These are phyloP conservation scores for Thaumetopoea pityocampa DNA, from an alignment of 1,140 invertebrate genomes.

Conservation along the genomic window DNA sequence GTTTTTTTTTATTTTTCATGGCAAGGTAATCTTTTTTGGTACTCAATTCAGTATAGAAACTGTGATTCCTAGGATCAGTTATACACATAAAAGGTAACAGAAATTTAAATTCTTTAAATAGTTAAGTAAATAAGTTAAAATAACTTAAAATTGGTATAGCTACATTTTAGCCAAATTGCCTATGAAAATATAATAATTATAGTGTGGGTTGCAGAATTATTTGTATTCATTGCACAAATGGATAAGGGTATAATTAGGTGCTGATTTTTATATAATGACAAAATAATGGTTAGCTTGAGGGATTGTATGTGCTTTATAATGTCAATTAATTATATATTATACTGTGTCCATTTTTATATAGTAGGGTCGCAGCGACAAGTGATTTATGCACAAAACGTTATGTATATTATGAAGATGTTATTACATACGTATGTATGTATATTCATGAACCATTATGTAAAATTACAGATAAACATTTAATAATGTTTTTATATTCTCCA, in stretches of 20 bases:
- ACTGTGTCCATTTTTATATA: constrained; percentile 10
- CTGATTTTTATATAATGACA: constrained; percentile 12
- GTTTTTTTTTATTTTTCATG: constrained; percentile 6
- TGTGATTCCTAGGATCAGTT: not conserved
- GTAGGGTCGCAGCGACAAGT: not conserved
- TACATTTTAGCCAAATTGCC: too few relatives aligned
- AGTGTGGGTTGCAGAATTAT: too few relatives aligned
- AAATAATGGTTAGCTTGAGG: constrained; percentile 8
- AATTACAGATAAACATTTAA: too few relatives aligned
- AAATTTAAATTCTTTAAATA: too few relatives aligned
- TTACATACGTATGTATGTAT: not conserved
- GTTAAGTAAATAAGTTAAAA: too few relatives aligned
- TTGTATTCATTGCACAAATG: constrained; percentile 9
- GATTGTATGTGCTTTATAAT: constrained; percentile 5
- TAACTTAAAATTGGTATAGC: too few relatives aligned
- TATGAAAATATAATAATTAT: not conserved
- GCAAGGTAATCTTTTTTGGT: not conserved
- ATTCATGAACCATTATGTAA: too few relatives aligned
- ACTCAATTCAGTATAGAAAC: not conserved
- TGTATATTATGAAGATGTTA: constrained; percentile 1
- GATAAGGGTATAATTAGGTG: constrained; percentile 18
- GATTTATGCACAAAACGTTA: constrained; percentile 18
- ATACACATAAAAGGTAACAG: not conserved
- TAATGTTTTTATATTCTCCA: too few relatives aligned
- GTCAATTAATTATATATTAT: constrained; percentile 14